A percentile compares a stretch with the other conserved stretches of the same genome.
phyloP scores from a whole-genome alignment of 1,140 invertebrate genomes.

The Lepidotrigona ventralis region DNA sequence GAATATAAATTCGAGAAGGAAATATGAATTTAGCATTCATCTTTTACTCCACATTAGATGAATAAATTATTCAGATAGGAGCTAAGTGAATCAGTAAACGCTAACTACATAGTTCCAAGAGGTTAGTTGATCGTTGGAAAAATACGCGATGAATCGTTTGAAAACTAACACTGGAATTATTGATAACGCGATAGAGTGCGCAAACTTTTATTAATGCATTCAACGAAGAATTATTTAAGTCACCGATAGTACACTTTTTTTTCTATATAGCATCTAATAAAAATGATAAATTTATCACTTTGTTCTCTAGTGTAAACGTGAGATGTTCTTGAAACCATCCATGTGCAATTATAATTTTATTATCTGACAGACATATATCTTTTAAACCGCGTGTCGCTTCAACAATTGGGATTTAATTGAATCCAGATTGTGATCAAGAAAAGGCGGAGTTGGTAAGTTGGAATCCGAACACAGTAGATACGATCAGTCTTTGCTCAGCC shows the following conservation, averaged over 20 bases:
- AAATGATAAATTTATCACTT: too few species aligned
- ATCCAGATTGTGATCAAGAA: neutral
- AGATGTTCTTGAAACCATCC: too few species aligned
- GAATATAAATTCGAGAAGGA: neutral
- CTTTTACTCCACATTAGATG: neutral
- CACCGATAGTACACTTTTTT: too few species aligned
- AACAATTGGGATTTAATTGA: neutral
- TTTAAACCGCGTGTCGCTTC: accelerated
- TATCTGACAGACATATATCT: neutral
- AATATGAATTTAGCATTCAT: neutral
- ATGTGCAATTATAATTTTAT: neutral
- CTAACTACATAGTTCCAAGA: neutral
- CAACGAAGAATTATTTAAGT: too few species aligned
- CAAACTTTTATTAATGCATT: too few species aligned
- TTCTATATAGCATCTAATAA: too few species aligned
- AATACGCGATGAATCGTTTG: neutral
- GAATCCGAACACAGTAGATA: neutral
- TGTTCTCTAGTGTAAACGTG: too few species aligned
- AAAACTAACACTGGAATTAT: neutral
- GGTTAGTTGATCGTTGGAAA: neutral
- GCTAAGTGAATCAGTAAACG: neutral
- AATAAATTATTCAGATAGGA: too few species aligned
- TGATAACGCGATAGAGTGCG: too few species aligned
- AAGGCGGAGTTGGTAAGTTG: too few species aligned
- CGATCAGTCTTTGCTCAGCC: neutral